Evolutionary conservation across 1,140 invertebrate genomes (phyloP).

Genomic region (Drosophila carrolli): DNA sequence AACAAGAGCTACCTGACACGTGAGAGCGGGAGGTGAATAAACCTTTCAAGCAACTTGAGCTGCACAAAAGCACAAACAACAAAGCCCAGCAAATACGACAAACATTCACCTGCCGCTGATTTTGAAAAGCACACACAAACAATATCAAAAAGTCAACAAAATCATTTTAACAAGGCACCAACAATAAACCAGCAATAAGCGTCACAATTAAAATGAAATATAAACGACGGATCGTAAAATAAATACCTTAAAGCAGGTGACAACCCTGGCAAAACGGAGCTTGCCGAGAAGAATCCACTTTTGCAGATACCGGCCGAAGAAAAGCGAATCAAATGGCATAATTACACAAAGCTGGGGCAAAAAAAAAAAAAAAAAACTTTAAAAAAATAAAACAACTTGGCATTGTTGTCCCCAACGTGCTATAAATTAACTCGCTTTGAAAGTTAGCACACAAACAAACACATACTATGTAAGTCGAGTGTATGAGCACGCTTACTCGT

Average conservation of each 20-base stretch:
- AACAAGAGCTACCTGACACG: slow-evolving; percentile 50
- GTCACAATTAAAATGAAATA: slow-evolving; percentile 72
- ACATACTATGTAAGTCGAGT: slow-evolving; percentile 6
- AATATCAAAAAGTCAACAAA: slow-evolving; percentile 38
- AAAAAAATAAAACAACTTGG: slow-evolving; percentile 42
- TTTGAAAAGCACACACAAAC: slow-evolving; percentile 35
- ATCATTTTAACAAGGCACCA: slow-evolving; percentile 46
- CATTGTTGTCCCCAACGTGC: slow-evolving; percentile 54
- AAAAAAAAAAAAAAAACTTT: slow-evolving; percentile 19
- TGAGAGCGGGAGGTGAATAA: slow-evolving; percentile 76
- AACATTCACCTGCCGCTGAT: slow-evolving; percentile 56
- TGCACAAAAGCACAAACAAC: slow-evolving; percentile 52
- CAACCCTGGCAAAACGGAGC: slow-evolving; percentile 42
- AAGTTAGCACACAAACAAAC: slow-evolving; percentile 65
- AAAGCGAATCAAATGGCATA: slow-evolving; percentile 67
- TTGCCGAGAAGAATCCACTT: slow-evolving; percentile 41
- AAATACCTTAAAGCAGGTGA: slow-evolving; percentile 38
- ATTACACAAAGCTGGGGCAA: slow-evolving; percentile 52
- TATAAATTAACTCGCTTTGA: slow-evolving; percentile 80
- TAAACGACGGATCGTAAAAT: slow-evolving; percentile 39
- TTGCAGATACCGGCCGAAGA: slow-evolving; percentile 37
- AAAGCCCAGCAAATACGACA: slow-evolving; percentile 29
- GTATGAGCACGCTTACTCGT: slow-evolving; percentile 54
- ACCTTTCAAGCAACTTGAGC: slow-evolving; percentile 66
- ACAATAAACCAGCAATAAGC: slow-evolving; percentile 61